Evolutionary conservation across 2,888 invertebrate species (phyloP).

Genomic region (Axea sp.): DNA sequence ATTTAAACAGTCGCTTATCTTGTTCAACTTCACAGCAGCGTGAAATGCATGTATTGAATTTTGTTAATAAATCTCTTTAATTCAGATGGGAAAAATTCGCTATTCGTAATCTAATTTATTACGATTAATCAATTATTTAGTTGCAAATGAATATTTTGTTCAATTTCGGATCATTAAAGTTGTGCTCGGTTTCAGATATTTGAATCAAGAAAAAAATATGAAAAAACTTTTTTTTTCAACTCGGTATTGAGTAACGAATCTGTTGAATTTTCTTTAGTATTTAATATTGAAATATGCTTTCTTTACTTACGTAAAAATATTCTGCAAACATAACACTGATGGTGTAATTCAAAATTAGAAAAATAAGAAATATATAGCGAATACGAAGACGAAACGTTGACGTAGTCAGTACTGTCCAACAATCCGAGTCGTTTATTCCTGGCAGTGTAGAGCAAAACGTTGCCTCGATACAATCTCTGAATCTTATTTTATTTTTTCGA

Average conservation of each 20-base stretch:
- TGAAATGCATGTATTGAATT: constrained; percentile 17
- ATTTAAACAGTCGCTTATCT: constrained; percentile 17
- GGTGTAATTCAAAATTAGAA: constrained; percentile 36
- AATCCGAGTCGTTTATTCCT: constrained; percentile 75
- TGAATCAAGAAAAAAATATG: no score
- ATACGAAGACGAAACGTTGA: constrained; percentile 68
- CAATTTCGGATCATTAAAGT: no score
- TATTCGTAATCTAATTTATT: not conserved
- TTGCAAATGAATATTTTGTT: no score
- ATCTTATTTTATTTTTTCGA: constrained; percentile 57
- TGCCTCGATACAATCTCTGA: constrained; percentile 70
- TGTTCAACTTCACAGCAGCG: constrained; percentile 3
- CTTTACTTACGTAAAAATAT: no score
- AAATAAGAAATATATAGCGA: constrained; percentile 44
- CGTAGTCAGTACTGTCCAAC: constrained; percentile 65
- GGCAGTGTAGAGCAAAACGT: constrained; percentile 74
- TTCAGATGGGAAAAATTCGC: not conserved
- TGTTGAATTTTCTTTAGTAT: no score
- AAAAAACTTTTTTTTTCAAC: no score
- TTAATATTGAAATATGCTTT: no score
- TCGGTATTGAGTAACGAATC: no score
- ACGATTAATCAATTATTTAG: constrained; percentile 11
- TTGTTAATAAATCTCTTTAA: not conserved
- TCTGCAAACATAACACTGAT: constrained; percentile 5
- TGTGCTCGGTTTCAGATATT: no score